Evolutionary conservation across 2,113 vertebrate genomes (phyloP), one percentile per base, ranked within the genome.

Genomic region (Sigmodon hispidus): DNA sequence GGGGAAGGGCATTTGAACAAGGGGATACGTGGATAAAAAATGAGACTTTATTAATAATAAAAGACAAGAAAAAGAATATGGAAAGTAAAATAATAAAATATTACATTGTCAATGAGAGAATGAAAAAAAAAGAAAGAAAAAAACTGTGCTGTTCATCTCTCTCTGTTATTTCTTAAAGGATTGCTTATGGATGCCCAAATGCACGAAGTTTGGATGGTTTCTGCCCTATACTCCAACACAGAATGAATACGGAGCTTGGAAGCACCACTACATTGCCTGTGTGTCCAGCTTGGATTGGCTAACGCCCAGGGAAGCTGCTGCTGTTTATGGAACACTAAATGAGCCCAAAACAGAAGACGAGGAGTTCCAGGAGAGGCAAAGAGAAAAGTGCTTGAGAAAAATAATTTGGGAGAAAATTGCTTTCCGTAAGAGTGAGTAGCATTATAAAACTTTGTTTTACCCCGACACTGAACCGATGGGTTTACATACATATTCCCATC

Each of bases 191-290:
- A 98, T 96, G 72, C 97, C 96, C 40, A 99, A 99, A 67, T 99
- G 98, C 92, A 65, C 98, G 43, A 97, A 94, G 7, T 97, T 97
- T 48, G 99, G 99, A 70, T 99, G 98, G 99, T 99, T 99, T 97
- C 98, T 99, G 72, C 98, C 98, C 16, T 99, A 99, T 79, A 91
- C 86, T 0, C 98, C 98, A 7, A 93, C 93, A 31, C 98, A 98
- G 48, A 98, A 98, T 2, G 98, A 99, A 89, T 98, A 97, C 0
- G 97, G 99, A 2, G 98, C 98, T 26, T 99, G 99, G 99, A 99
- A 99, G 97, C 96, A 69, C 31, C 98, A 98, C 86, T 99, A 99
- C 22, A 83, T 99, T 11, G 97, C 98, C 31, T 99, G 98, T 16
- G 85, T 98, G 83, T 96, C 98, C 89, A 97, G 75, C 7, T 77